Percentiles rank a stretch among this genome's conserved stretches.
phyloP scores from a whole-genome alignment of 2,888 invertebrate species.

The Sarcophaga caerulescens region DNA sequence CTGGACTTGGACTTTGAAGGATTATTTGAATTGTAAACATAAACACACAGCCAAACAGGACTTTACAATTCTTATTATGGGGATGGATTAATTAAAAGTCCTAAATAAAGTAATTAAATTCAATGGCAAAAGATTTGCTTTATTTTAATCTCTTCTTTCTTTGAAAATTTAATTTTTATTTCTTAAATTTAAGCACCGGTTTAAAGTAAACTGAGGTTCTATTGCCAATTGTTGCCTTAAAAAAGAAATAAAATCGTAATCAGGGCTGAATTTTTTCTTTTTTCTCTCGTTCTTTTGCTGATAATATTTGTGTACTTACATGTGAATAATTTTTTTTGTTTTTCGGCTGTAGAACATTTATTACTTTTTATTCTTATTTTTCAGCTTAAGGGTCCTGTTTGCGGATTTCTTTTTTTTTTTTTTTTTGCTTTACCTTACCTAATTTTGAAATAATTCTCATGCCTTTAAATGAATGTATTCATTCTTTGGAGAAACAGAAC shows the following conservation, averaged over 20 bases:
- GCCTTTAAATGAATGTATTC: too few relatives aligned
- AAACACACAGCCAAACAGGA: conserved; percentile 43
- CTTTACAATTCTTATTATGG: conserved; percentile 29
- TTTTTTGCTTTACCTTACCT: too few relatives aligned
- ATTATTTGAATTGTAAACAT: conserved; percentile 60
- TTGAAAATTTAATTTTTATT: background rate
- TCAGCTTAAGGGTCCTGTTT: conserved; percentile 46
- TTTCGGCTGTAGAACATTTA: background rate
- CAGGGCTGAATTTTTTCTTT: too few relatives aligned
- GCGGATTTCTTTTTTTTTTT: conserved; percentile 4
- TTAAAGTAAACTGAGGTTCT: background rate
- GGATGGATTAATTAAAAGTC: conserved; percentile 66
- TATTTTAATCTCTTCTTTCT: background rate
- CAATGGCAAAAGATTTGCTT: background rate
- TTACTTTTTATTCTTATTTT: conserved; percentile 22
- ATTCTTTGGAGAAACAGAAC: too few relatives aligned
- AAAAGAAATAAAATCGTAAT: too few relatives aligned
- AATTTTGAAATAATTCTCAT: too few relatives aligned
- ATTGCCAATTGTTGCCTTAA: conserved; percentile 6
- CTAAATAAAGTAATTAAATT: conserved; percentile 67
- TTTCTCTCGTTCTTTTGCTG: too few relatives aligned
- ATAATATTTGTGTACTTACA: too few relatives aligned
- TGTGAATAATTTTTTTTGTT: too few relatives aligned
- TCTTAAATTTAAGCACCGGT: conserved; percentile 30
- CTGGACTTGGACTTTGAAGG: conserved; percentile 37